Percentiles rank a stretch among this genome's conserved stretches.
Conservation (phyloP, 2,113 vertebrate species). For the Jaculus jaculus region DNA sequence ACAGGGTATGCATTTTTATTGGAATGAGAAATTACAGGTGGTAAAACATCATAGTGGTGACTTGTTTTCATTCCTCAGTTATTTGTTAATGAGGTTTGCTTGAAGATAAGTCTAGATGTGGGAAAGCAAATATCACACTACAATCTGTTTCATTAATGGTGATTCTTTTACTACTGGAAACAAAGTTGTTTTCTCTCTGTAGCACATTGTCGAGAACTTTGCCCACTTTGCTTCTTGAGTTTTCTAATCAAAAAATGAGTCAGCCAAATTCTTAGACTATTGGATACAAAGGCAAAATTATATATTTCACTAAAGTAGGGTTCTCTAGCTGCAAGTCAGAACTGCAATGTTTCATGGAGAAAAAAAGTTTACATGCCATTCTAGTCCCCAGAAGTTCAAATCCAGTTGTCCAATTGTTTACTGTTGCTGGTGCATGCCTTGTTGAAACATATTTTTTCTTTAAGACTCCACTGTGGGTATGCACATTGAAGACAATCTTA, state of each 20-base stretch:
- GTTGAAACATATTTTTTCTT: constrained; percentile 55
- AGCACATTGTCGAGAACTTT: constrained; percentile 28
- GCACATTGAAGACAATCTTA: constrained; percentile 24
- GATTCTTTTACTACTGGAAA: neutral
- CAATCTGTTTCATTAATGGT: neutral
- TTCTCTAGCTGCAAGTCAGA: constrained; percentile 48
- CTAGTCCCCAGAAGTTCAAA: constrained; percentile 52
- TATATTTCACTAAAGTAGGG: constrained; percentile 30
- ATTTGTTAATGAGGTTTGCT: constrained; percentile 5
- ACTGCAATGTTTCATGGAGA: constrained; percentile 38
- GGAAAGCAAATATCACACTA: neutral
- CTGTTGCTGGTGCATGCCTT: constrained; percentile 31
- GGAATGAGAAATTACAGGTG: neutral
- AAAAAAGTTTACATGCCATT: constrained; percentile 42
- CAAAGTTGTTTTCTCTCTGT: neutral
- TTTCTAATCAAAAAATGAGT: neutral
- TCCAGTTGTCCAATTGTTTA: constrained; percentile 63
- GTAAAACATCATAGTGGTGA: neutral
- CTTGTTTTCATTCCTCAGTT: constrained; percentile 31
- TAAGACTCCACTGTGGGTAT: constrained; percentile 15
- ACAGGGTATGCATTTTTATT: neutral
- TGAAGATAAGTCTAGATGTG: neutral
- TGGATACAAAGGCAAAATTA: constrained; percentile 18
- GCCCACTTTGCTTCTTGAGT: neutral
- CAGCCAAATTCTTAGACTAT: constrained; percentile 27